Conservation (phyloP, 2,797 vertebrate species). For the Galaxias olidus region DNA sequence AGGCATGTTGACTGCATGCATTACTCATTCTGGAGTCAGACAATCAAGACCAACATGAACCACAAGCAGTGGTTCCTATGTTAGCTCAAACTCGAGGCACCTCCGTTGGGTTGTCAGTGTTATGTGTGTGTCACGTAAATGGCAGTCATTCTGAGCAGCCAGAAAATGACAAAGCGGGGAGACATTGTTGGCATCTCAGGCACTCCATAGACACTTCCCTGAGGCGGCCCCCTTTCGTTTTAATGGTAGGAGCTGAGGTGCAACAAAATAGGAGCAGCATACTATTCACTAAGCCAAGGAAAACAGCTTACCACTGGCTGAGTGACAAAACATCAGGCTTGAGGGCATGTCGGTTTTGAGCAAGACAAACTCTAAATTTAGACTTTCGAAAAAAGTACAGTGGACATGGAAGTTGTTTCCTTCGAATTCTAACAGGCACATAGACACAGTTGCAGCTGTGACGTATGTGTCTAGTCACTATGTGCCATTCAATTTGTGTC, state of each 20-base stretch:
- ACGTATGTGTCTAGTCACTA: neutral
- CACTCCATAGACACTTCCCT: neutral
- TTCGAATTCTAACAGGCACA: neutral
- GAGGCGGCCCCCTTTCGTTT: neutral
- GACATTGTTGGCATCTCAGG: neutral
- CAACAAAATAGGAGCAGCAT: neutral
- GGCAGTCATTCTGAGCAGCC: neutral
- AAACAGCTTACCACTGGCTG: neutral
- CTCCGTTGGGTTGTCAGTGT: neutral
- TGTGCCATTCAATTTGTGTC: neutral
- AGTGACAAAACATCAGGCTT: neutral
- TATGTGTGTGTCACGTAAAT: conserved; percentile 1
- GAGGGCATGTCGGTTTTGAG: neutral
- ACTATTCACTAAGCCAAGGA: neutral
- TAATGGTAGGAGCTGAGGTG: neutral
- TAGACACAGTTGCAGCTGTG: neutral
- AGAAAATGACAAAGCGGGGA: neutral
- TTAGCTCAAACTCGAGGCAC: neutral
- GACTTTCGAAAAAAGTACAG: too few species aligned
- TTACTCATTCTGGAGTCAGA: conserved; percentile 1
- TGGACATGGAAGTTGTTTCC: neutral
- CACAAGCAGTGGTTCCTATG: conserved; percentile 1
- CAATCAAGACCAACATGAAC: conserved; percentile 9
- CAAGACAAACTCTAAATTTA: neutral
- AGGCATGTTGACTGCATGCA: neutral